Conservation (phyloP, 2,888 invertebrate species). For the Luffia ferchaultella region DNA sequence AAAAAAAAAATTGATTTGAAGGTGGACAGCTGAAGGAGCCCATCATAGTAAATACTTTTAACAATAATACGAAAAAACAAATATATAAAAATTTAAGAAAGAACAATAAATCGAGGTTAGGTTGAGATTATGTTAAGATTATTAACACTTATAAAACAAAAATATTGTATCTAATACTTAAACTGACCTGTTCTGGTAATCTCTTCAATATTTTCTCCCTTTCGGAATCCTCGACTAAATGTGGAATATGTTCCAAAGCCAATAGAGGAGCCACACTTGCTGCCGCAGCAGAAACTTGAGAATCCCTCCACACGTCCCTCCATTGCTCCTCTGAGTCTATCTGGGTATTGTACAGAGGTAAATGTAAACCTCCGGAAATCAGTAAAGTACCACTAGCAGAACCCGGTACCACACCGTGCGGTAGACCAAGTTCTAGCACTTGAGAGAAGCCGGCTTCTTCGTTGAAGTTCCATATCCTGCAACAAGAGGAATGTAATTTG, state of each 20-base stretch:
- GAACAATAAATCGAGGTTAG: constrained; percentile 8
- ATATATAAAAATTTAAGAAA: not conserved
- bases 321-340: constrained; percentile 44
- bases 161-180: too few species aligned
- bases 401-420: constrained; percentile 70
- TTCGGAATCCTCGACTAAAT: constrained; percentile 57
- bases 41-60: too few species aligned
- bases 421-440: constrained; percentile 71
- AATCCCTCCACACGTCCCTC: constrained; percentile 54
- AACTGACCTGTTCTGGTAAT: constrained; percentile 61
- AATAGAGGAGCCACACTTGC: constrained; percentile 67
- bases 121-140: not conserved
- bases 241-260: constrained; percentile 61
- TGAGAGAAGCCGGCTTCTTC: constrained; percentile 76
- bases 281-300: constrained; percentile 58
- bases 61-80: not conserved
- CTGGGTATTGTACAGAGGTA: constrained; percentile 54
- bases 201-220: constrained; percentile 55
- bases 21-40: too few species aligned
- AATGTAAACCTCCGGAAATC: constrained; percentile 69
- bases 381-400: constrained; percentile 69
- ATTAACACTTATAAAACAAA: not conserved
- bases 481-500: constrained; percentile 15
- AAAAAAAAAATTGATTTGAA: too few species aligned
- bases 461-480: constrained; percentile 74